Base-by-base conservation (phyloP, 2,888 invertebrate species). In the Taenaris catops region DNA sequence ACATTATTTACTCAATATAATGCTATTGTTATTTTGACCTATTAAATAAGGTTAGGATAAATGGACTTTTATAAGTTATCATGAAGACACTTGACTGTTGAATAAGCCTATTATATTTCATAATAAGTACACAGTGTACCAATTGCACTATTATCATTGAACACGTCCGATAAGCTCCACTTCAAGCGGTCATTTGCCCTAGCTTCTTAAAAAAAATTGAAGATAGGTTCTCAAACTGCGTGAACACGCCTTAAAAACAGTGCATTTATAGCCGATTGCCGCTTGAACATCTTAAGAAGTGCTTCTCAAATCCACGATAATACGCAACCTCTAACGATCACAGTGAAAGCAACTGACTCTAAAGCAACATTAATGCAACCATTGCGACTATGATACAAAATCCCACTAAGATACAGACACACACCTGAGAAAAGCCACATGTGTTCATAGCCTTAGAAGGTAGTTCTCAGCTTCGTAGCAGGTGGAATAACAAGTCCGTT, bases 1-100 rank as follows among this genome's bases (percentile, higher is more conserved):
- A 71, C 65, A 64, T 61, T 47, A 65, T 74, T 69, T 74, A 62
- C 63, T 60, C 59, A 64, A 65, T 58, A 58, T 56, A 61, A 71
- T 71, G 65, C 68, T 72, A 43, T 37, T 65, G 64, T 76, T 78
- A 78, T 63, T 61, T 58, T 70, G 67, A 68, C 69, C 61, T 51
- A 54, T 54, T 56, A 60, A 62, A 48, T 63, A 55, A 58, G 65
- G 72, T 76, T 78, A 80, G 73, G 68, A 69, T 64, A 72, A 58
- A 67, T 68, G 72, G 68, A 67, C 71, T 66, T 66, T 59, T 39
- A 41, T 46, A 44, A 46, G 35, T 51, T 48, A 43, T 37, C 46
- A 37, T 48, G 41, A 49, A 46, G 40, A 46, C 43, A 43, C 38
- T n/a, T n/a, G 23, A 29, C 28, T 40, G 31, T 50, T 37, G 42